These are phyloP conservation scores for Aurelia sp. DNA, from an alignment of 30 jellyfish, hydroid and myxozoan species.

Conservation along the genomic window DNA sequence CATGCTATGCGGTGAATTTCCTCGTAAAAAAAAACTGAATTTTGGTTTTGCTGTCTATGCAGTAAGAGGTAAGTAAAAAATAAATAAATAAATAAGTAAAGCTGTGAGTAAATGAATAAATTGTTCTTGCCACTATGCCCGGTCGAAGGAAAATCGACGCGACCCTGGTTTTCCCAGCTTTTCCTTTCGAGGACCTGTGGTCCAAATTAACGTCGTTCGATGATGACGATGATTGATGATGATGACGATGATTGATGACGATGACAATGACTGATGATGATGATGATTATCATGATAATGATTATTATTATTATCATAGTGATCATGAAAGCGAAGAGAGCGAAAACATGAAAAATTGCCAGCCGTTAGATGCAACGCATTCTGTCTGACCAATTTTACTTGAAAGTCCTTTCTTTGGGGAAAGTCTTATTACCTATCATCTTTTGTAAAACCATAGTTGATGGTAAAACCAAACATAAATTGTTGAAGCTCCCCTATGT, in stretches of 20 bases:
- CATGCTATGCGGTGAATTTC: too few species aligned
- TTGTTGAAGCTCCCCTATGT: too few species aligned
- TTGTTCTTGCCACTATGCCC: background rate
- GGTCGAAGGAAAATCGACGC: background rate
- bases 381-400: background rate
- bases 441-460: too few species aligned
- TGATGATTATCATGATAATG: conserved; percentile 12
- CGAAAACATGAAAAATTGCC: too few species aligned
- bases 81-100: too few species aligned
- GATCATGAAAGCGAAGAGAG: background rate
- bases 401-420: too few species aligned
- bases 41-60: too few species aligned
- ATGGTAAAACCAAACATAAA: too few species aligned
- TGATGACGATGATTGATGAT: conserved; percentile 17
- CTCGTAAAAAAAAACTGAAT: too few species aligned
- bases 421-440: too few species aligned
- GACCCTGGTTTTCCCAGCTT: background rate
- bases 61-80: too few species aligned
- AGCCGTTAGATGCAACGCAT: background rate
- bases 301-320: background rate
- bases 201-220: background rate
- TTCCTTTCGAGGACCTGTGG: background rate
- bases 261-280: background rate
- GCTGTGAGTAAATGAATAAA: too few species aligned
- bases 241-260: conserved; percentile 11